A percentile compares a stretch with the other conserved stretches of the same genome.
Evolutionary conservation across 2,113 vertebrate genomes (phyloP).

Genomic region (Labrus mixtus): DNA sequence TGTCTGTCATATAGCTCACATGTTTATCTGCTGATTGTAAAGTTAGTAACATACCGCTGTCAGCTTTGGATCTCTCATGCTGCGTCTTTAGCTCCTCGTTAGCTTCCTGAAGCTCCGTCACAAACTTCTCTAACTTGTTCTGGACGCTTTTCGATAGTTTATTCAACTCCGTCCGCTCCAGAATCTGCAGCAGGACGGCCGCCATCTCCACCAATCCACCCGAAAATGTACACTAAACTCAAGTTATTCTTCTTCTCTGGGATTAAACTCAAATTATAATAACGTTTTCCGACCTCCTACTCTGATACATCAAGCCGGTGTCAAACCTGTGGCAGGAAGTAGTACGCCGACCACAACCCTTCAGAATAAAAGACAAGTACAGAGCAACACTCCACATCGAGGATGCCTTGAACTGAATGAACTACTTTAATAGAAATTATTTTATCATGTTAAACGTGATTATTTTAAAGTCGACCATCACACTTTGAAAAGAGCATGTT

Average conservation of each 20-base stretch:
- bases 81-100: conserved; percentile 87
- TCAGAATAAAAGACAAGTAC: conserved; percentile 57
- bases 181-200: conserved; percentile 89
- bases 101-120: conserved; percentile 91
- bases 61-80: conserved; percentile 92
- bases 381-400: no score
- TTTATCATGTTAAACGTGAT: no score
- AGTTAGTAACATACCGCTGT: conserved; percentile 86
- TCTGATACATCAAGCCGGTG: background rate
- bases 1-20: background rate
- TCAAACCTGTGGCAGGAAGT: background rate
- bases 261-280: background rate
- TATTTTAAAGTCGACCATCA: no score
- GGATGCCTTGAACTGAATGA: no score
- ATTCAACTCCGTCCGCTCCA: conserved; percentile 90
- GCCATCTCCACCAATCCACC: conserved; percentile 83
- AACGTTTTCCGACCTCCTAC: background rate
- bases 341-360: background rate
- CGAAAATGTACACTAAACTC: background rate
- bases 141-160: conserved; percentile 91
- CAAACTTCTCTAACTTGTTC: conserved; percentile 91
- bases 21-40: fast-evolving
- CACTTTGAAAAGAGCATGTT: no score
- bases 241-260: no score
- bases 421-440: no score